Evolutionary conservation across 2,888 invertebrate species (phyloP), one percentile per base, ranked within the genome.

Genomic region (Lymantria dispar): DNA sequence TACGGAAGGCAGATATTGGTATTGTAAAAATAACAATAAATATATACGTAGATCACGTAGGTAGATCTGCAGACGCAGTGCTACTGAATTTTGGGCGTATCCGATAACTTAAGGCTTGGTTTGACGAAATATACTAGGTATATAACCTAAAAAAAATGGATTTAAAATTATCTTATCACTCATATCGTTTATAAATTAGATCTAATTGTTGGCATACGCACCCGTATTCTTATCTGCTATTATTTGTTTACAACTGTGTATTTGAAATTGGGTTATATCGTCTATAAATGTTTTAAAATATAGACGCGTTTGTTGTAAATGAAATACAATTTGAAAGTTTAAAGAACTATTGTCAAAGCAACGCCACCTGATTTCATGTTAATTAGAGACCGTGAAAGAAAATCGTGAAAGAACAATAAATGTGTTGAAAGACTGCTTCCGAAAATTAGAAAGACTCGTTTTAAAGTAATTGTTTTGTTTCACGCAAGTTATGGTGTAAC

Each of bases 171-270:
- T 80, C 80, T 81, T 76, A 80, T 80, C 81, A 44, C 38, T 52
- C 60, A 55, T 76, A 82, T 79, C 76, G 68, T 63, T 73, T 61
- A 74, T 59, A 66, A 64, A 68, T 72, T 70, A 65, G 62, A 65
- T 80, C 73, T 85, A 85, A 83, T 85, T 86, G 83, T 66, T 69
- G 58, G 59, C 55, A 71, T 74, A 75, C 82, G 80, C 79, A 75
- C 76, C 80, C 72, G 73, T 72, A 65, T 74, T 47, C 58, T 70
- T 76, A 69, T 74, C 76, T 64, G 56, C 47, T 3, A 64, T 62
- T 61, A 22, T 70, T 70, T 85, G 76, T 83, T 80, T 79, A 73
- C 72, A 50, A 50, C 43, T 22, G 67, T 64, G 48, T 57, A 56
- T 56, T 51, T 48, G 5, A 59, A 76, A 64, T 59, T 62, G 70